A percentile compares a stretch with the other conserved stretches of the same genome.
Evolutionary conservation across 2,113 vertebrate species (phyloP).

Genomic region (Neomonachus schauinslandi): DNA sequence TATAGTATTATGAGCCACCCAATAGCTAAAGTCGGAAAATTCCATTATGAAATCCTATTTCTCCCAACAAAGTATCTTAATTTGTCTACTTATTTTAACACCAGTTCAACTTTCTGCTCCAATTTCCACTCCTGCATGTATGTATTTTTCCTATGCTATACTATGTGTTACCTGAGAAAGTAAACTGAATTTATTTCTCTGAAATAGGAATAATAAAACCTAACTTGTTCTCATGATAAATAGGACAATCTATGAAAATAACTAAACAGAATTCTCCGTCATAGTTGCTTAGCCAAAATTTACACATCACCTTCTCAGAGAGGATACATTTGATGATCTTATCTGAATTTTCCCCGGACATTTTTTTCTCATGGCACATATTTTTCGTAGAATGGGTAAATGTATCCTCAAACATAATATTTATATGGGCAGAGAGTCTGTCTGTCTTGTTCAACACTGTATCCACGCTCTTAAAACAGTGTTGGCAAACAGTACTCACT

Average conservation of each 20-base stretch:
- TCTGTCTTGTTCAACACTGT: background rate
- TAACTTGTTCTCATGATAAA: background rate
- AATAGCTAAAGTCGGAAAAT: background rate
- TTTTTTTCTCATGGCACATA: background rate
- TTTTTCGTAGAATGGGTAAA: background rate
- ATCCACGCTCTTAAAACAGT: background rate
- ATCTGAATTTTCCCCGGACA: background rate
- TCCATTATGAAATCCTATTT: background rate
- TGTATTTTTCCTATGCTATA: background rate
- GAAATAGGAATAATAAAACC: background rate
- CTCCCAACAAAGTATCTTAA: background rate
- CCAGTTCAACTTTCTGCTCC: background rate
- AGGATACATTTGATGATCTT: background rate
- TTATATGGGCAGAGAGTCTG: background rate
- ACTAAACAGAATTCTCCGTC: background rate
- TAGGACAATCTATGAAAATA: background rate
- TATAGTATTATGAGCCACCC: background rate
- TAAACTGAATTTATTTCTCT: background rate
- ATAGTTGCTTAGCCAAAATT: background rate
- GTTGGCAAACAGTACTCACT: background rate
- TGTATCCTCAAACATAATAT: background rate
- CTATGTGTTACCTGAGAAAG: background rate
- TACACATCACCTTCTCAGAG: background rate
- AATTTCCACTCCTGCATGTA: background rate
- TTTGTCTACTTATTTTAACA: background rate